Percentiles rank a stretch among this genome's conserved stretches.
phyloP scores from a whole-genome alignment of 2,113 vertebrate species.

The Enhydra lutris region DNA sequence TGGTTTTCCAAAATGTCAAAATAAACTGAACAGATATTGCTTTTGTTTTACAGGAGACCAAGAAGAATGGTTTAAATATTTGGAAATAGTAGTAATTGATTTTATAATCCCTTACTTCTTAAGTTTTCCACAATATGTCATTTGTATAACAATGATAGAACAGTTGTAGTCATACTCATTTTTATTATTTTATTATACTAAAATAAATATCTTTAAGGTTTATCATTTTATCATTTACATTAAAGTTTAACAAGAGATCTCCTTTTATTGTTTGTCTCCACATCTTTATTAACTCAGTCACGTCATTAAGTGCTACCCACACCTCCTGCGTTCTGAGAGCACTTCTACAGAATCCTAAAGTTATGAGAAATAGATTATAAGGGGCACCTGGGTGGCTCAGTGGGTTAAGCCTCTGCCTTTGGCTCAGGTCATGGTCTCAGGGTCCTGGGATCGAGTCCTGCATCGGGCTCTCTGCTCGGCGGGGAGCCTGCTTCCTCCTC shows the following conservation, averaged over 20 bases:
- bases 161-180: not conserved
- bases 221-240: not conserved
- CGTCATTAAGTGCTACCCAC: not conserved
- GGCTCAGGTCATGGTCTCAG: no score
- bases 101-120: constrained; percentile 42
- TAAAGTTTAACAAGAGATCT: not conserved
- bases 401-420: no score
- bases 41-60: constrained; percentile 23
- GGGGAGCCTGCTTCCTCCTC: no score
- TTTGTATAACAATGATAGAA: not conserved
- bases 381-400: no score
- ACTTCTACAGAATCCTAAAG: not conserved
- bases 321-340: not conserved
- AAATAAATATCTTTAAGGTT: constrained; percentile 24
- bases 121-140: constrained; percentile 29
- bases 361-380: constrained; percentile 35
- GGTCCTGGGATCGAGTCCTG: no score
- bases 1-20: not conserved
- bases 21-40: not conserved
- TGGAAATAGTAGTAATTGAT: not conserved
- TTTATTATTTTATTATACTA: not conserved
- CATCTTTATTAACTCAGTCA: not conserved
- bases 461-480: no score
- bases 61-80: constrained; percentile 44
- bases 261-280: not conserved